Evolutionary conservation across 2,888 invertebrate species (phyloP).

Genomic region (Apeira syringaria): DNA sequence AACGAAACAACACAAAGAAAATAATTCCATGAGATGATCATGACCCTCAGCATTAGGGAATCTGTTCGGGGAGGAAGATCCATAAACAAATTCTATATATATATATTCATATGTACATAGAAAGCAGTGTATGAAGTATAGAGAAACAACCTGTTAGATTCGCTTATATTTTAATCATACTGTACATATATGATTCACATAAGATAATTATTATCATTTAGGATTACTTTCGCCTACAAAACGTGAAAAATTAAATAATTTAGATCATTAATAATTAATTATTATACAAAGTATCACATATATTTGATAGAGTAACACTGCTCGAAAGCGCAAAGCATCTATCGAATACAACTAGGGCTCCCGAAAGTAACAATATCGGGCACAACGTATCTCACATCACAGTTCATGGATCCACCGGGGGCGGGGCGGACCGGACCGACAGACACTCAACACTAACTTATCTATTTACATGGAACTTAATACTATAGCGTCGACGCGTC

Average conservation of each 20-base stretch:
- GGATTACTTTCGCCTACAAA: slow-evolving; percentile 68
- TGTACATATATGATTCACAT: slow-evolving; percentile 71
- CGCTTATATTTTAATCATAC: slow-evolving; percentile 76
- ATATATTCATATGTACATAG: no score
- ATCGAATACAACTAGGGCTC: slow-evolving; percentile 49
- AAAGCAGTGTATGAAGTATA: no score
- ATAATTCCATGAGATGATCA: no score
- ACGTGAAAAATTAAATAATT: slow-evolving; percentile 83
- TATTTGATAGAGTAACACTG: slow-evolving; percentile 77
- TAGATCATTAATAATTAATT: slow-evolving; percentile 79
- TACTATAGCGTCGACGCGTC: slow-evolving; percentile 23
- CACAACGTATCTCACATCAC: slow-evolving; percentile 41
- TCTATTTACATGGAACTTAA: slow-evolving; percentile 28
- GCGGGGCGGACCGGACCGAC: slow-evolving; percentile 30
- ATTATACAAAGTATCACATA: slow-evolving; percentile 82
- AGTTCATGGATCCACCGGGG: slow-evolving; percentile 33
- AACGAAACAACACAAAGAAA: no score
- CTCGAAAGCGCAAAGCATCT: slow-evolving; percentile 75
- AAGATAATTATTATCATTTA: slow-evolving; percentile 70
- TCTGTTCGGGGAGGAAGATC: no score
- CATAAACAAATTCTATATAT: no score
- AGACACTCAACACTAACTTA: slow-evolving; percentile 8
- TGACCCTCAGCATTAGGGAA: no score
- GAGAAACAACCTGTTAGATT: slow-evolving; percentile 46
- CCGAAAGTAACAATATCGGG: slow-evolving; percentile 32